Base-by-base conservation (phyloP, 1,140 invertebrate genomes). In the Anoplophora glabripennis region DNA sequence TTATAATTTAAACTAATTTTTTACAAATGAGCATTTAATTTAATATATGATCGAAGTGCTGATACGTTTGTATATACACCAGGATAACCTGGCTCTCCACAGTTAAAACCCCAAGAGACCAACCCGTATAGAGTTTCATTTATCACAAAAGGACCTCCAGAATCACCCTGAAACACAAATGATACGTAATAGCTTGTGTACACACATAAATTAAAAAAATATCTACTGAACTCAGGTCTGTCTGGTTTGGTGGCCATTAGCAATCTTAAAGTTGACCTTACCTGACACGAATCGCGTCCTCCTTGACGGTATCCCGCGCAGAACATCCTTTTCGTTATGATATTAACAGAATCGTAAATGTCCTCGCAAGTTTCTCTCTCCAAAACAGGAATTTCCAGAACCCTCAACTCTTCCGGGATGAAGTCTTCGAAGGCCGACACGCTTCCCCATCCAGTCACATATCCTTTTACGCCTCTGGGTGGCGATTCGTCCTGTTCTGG, bases 1-100 rank as follows among this genome's bases (percentile, higher is more conserved):
- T 28, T 28, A 28, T 28, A 28, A 28, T 28, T 28, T 5, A 2
- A 5, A 3, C 21, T 7, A n/a, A n/a, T 54, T 4, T 4, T 12
- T 62, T 53, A 63, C 17, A 64, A 28, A 17, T 51, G 49, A 5
- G 63, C 47, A 58, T 64, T 60, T n/a, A 57, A 2, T 33, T 41
- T 21, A 12, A 81, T 68, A 76, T 77, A 81, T 37, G 67, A 61
- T 11, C 75, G 69, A 11, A 78, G 61, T n/a, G 65, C 69, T 11
- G 78, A 72, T 9, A 86, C 78, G 53, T 82, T 80, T 0, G 83
- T 79, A 68, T 86, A 87, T 10, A 87, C 82, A 28, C 84, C 84
- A 4, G 85, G 84, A 62, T 77, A 79, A 7, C 75, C 76, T 0
- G 81, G 76, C 57, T 78, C 66, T 4, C 78, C 85, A 62, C 86